phyloP scores from a whole-genome alignment of 1,140 invertebrate genomes.

The Augochlora pura region DNA sequence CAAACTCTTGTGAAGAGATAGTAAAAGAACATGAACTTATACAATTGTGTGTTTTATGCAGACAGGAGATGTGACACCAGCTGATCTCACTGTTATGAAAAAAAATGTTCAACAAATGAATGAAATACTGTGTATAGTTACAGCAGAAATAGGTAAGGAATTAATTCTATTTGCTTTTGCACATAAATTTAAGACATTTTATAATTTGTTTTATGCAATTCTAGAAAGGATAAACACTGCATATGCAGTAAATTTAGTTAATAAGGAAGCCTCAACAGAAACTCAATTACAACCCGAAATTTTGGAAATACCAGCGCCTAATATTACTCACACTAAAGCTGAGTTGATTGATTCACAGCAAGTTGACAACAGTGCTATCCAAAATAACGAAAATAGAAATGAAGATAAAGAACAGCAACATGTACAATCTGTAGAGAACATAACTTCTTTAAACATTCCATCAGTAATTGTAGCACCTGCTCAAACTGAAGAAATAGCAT shows the following conservation, averaged over 20 bases:
- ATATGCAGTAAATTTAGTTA: slow-evolving; percentile 73
- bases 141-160: slow-evolving; percentile 79
- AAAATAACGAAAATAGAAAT: slow-evolving; percentile 29
- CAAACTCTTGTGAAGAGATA: background rate
- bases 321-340: slow-evolving; percentile 11
- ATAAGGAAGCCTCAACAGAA: slow-evolving; percentile 71
- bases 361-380: slow-evolving; percentile 7
- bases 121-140: slow-evolving; percentile 65
- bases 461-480: background rate
- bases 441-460: slow-evolving; percentile 5
- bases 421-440: background rate
- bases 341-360: background rate
- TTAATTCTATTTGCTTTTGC: slow-evolving; percentile 68
- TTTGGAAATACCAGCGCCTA: slow-evolving; percentile 19
- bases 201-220: slow-evolving; percentile 35
- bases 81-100: slow-evolving; percentile 67
- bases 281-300: slow-evolving; percentile 57
- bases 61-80: slow-evolving; percentile 63
- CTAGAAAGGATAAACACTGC: slow-evolving; percentile 64
- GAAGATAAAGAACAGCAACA: slow-evolving; percentile 10
- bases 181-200: slow-evolving; percentile 25
- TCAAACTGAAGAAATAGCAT: slow-evolving; percentile 3
- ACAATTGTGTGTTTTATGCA: slow-evolving; percentile 48
- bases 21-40: slow-evolving; percentile 2
- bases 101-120: slow-evolving; percentile 58